Percentiles rank a stretch among this genome's conserved stretches.
These are phyloP conservation scores for Pogonomyrmex californicus DNA, from an alignment of 1,140 invertebrate genomes.

Conservation along the genomic window DNA sequence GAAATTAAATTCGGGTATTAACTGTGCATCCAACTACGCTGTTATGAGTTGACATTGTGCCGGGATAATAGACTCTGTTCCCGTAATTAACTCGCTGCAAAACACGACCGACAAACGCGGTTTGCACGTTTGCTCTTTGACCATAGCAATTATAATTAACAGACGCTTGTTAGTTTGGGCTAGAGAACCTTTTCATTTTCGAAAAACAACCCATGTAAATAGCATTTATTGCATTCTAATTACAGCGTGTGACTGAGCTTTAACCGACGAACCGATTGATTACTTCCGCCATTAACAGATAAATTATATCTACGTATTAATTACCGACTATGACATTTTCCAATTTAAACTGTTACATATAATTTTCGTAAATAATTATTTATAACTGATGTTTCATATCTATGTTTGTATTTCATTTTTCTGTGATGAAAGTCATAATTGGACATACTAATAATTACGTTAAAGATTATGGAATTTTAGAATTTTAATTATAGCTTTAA, in stretches of 20 bases:
- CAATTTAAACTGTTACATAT: not conserved
- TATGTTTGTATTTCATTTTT: not conserved
- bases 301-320: constrained; percentile 46
- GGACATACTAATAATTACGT: not conserved
- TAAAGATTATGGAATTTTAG: not conserved
- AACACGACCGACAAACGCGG: constrained; percentile 69
- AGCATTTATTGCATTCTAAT: constrained; percentile 49
- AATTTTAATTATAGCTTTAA: no score
- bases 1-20: constrained; percentile 77
- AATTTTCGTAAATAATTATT: constrained; percentile 8
- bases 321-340: constrained; percentile 31
- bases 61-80: constrained; percentile 73
- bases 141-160: constrained; percentile 77
- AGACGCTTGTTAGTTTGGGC: constrained; percentile 54
- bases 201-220: constrained; percentile 56
- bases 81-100: constrained; percentile 77
- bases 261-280: constrained; percentile 42
- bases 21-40: constrained; percentile 67
- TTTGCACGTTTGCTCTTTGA: constrained; percentile 69
- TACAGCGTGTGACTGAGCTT: constrained; percentile 15
- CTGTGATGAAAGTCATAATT: not conserved
- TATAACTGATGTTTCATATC: not conserved
- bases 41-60: constrained; percentile 72
- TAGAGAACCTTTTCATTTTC: constrained; percentile 52
- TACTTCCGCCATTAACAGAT: constrained; percentile 50